Base-by-base conservation (phyloP, 53 echinoderm and acorn worm genomes). In the Temnopleurus reevesii region DNA sequence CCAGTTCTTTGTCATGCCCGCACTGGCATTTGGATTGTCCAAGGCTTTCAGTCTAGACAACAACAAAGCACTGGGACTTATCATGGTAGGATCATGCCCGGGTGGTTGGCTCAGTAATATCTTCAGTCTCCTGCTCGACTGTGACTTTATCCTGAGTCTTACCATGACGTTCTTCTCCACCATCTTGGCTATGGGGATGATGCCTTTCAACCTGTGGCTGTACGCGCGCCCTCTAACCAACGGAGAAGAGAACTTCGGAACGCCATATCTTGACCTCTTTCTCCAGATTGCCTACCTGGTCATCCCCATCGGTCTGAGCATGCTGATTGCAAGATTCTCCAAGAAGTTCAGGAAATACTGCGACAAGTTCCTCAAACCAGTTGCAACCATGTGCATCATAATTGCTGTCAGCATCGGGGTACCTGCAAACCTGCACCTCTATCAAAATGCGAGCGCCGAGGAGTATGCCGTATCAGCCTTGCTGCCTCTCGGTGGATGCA, bases 51-150 rank as follows among this genome's bases (percentile, higher is more conserved):
- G 31, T 26, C 77, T 95, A 36, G 91, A 93, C 60, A 66, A 58
- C 31, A 63, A 80, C 15, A 89, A 93, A 21, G 28, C 95, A 8
- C 63, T 95, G 19, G 95, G 95, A 6, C 76, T 95, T 47, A 91
- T 93, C 30, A 57, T 93, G 38, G 95, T 91, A 12, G 94, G 94
- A 36, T 91, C 94, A 1, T 94, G 92, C 31, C 94, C 94, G 0
- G 94, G 94, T 18, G 94, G 94, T 19, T 94, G 91, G 92, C 91
- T 94, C 44, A 94, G 94, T 55, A 94, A 94, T 30, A 89, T 94
- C 28, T 94, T 94, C 84, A 94, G 92, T 56, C 89, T 94, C 19
- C 92, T 94, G 24, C 64, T 94, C 36, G 94, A 94, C 49, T 92
- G 91, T 35, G 91, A 94, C 53, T 90, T 94, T 55, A 90, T 94